Base-by-base conservation (phyloP, 2,113 vertebrate genomes). In the Rynchops niger region DNA sequence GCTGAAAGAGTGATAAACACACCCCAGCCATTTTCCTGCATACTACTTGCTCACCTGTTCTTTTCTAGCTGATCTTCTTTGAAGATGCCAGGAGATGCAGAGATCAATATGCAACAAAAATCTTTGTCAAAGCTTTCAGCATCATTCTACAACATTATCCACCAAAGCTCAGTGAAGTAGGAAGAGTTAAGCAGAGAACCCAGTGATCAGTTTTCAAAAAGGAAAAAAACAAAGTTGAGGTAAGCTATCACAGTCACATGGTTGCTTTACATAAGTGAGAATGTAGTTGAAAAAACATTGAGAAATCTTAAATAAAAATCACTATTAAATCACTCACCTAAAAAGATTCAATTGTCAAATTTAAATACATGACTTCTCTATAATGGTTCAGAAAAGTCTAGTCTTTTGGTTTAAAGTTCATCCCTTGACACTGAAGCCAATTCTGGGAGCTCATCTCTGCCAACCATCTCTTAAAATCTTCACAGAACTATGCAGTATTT, bases 381-480 rank as follows among this genome's bases (percentile, higher is more conserved):
- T 32, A 78, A 78, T 6, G 14, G 45, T 55, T 87, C 70, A 78
- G 53, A 77, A 87, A 69, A 83, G 36, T 40, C 40, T 65, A 12
- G 45, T 55, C 67, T 67, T 91, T 49, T 66, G 34, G 65, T 94
- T 90, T 83, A 76, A 81, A 85, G 32, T 36, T 78, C 6, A 1
- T 50, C 67, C 47, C 52, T n/a, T 84, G 38, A 73, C 4, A 21
- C 36, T 16, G 20, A 81, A 96, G 71, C 22, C 76, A 82, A 14
- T 71, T 58, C 38, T 58, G 36, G 26, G 38, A 82, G 45, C 87
- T 82, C 20, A 93, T 82, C 43, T 73, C 22, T 67, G 61, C 55
- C 91, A 93, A 79, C 29, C 36, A 30, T 59, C 69, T 91, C 67
- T 65, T 82, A 56, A 95, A 90, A 91, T 82, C 88, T 88, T 86